Percentiles rank a stretch among this genome's conserved stretches.
phyloP scores from a whole-genome alignment of 2,797 vertebrate genomes.

The Notolepis coatsorum region DNA sequence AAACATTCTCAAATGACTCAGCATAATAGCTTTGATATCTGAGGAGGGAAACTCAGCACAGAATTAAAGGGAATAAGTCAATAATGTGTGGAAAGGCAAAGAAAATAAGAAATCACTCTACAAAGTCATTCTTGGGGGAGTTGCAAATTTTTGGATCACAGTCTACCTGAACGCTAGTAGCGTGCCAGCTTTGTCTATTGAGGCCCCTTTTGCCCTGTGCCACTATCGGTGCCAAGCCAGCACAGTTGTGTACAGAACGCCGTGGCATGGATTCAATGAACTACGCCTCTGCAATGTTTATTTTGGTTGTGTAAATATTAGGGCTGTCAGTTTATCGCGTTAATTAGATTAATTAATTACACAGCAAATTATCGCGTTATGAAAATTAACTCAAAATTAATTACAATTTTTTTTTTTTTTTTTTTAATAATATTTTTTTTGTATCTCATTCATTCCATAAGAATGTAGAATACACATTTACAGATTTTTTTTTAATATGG shows the following conservation, averaged over 20 bases:
- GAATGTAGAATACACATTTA: no score
- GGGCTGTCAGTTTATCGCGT: no score
- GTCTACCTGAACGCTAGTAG: conserved; percentile 44
- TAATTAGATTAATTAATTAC: no score
- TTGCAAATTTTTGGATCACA: conserved; percentile 72
- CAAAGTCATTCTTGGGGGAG: conserved; percentile 73
- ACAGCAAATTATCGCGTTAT: no score
- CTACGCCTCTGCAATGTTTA: conserved; percentile 34
- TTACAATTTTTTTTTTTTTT: no score
- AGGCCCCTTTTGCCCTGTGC: conserved; percentile 43
- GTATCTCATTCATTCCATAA: no score
- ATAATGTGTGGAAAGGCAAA: conserved; percentile 70
- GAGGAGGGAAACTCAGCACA: conserved; percentile 47
- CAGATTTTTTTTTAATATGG: no score
- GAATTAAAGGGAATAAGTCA: conserved; percentile 68
- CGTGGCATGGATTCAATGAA: conserved; percentile 41
- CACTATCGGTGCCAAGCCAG: conserved; percentile 34
- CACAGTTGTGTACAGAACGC: conserved; percentile 8
- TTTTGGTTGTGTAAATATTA: conserved; percentile 45
- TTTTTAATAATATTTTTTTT: no score
- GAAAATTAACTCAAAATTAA: no score
- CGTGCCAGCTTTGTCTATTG: conserved; percentile 56
- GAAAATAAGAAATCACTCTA: conserved; percentile 64
- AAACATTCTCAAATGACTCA: conserved; percentile 42
- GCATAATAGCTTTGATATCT: conserved; percentile 41